phyloP scores from a whole-genome alignment of 2,797 vertebrate genomes.

The Lepus oiostolus region DNA sequence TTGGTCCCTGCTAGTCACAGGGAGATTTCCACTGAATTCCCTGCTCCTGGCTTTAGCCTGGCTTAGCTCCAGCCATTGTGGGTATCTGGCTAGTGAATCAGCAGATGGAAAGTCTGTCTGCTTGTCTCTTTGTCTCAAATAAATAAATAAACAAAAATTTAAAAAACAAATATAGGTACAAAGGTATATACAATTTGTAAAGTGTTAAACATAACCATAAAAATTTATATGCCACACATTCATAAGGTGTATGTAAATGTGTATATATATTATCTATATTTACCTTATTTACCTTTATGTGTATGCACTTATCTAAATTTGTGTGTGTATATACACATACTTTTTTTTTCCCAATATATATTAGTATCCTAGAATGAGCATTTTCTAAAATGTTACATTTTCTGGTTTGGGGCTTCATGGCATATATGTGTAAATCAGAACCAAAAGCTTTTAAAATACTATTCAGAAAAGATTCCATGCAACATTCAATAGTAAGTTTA shows the following conservation, averaged over 20 bases:
- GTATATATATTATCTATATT: not conserved
- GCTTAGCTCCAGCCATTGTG: no score
- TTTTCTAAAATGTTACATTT: constrained; percentile 38
- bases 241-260: not conserved
- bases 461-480: not conserved
- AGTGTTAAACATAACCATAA: constrained; percentile 21
- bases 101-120: no score
- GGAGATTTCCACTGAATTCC: no score
- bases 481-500: not conserved
- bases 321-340: not conserved
- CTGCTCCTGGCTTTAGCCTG: no score
- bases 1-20: no score
- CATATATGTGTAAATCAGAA: constrained; percentile 30
- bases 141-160: no score
- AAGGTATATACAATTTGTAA: not conserved
- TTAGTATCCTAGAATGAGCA: constrained; percentile 6
- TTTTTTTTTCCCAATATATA: not conserved
- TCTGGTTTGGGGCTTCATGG: not conserved
- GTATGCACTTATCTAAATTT: not conserved
- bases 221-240: not conserved
- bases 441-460: not conserved
- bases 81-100: no score
- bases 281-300: not conserved
- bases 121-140: no score
- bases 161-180: not conserved